Evolutionary conservation across 2,797 vertebrate species (phyloP).

Genomic region (Falco novaeseelandiae): DNA sequence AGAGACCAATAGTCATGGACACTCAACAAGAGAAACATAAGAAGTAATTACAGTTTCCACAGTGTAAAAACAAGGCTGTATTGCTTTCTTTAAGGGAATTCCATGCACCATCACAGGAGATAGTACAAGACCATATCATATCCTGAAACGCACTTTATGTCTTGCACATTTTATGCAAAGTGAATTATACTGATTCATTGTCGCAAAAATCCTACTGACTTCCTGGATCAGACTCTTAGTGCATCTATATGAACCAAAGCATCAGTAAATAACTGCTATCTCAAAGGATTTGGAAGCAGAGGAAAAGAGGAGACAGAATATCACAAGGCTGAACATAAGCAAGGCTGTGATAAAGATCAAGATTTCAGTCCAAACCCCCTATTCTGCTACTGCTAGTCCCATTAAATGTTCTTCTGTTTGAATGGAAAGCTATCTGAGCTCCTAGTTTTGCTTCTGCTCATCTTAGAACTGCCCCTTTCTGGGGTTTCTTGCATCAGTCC

Average conservation of each 20-base stretch:
- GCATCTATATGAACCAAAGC: conserved; percentile 4
- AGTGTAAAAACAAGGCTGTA: neutral
- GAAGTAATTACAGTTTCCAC: neutral
- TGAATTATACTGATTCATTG: conserved; percentile 16
- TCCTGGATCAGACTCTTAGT: neutral
- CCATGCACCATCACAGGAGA: neutral
- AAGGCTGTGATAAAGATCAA: neutral
- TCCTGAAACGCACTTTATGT: conserved; percentile 9
- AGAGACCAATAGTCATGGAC: neutral
- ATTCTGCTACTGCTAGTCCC: neutral
- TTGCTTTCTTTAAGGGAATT: neutral
- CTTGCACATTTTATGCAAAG: neutral
- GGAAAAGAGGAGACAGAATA: neutral
- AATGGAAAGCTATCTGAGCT: neutral
- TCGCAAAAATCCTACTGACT: conserved; percentile 25
- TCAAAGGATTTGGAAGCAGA: neutral
- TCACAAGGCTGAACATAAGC: neutral
- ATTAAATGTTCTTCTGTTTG: neutral
- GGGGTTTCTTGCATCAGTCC: neutral
- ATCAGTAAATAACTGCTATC: neutral
- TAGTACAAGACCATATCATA: neutral
- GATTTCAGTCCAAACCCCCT: neutral
- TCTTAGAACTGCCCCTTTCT: neutral
- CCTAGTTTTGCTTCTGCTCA: neutral
- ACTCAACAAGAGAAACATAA: neutral